These are phyloP conservation scores for Panurus biarmicus DNA, from an alignment of 2,113 vertebrate species.

Conservation along the genomic window DNA sequence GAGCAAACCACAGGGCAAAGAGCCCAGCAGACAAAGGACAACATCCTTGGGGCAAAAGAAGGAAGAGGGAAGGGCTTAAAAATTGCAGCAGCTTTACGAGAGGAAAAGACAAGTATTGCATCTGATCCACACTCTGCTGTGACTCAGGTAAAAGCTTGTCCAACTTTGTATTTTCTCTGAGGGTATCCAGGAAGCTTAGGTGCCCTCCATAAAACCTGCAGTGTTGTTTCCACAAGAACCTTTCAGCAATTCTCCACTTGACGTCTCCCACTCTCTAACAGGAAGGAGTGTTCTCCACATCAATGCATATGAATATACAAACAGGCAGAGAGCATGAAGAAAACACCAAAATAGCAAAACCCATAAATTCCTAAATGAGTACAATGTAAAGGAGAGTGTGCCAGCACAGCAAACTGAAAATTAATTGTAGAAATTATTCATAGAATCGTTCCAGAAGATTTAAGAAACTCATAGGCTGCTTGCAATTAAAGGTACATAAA, in stretches of 20 bases:
- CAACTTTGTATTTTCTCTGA: not conserved
- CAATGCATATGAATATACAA: not conserved
- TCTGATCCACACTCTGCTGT: not conserved
- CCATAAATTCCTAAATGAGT: not conserved
- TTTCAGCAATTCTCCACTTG: not conserved
- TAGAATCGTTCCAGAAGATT: not conserved
- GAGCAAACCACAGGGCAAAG: not conserved
- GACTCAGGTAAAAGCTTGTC: not conserved
- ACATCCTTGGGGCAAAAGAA: not conserved
- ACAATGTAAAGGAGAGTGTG: not conserved
- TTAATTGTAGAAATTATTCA: not conserved
- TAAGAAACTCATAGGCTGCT: not conserved
- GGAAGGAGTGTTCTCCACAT: not conserved
- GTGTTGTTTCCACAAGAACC: not conserved
- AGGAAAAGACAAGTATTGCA: not conserved
- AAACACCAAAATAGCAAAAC: not conserved
- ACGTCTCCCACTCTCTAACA: not conserved
- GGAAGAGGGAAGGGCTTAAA: not conserved
- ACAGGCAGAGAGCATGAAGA: not conserved
- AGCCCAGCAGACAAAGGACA: not conserved
- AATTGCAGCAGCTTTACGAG: not conserved
- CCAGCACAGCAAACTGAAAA: not conserved
- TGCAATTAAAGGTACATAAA: not conserved
- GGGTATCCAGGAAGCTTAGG: not conserved
- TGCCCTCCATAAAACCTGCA: not conserved